Conservation (phyloP, 2,113 vertebrate species). For the Mystacornis crossleyi region DNA sequence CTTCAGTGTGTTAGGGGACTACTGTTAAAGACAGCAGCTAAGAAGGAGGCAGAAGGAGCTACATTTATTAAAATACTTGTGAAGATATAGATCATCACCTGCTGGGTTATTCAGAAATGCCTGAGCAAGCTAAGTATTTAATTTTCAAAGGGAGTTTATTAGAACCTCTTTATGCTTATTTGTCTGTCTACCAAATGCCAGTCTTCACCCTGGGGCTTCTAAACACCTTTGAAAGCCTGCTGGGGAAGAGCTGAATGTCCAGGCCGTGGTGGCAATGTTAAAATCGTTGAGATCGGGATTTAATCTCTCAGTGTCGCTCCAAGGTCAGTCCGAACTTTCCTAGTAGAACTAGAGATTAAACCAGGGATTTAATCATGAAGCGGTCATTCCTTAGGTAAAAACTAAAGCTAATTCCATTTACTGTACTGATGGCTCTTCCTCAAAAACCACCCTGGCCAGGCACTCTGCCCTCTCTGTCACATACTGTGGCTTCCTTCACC, state of each 20-base stretch:
- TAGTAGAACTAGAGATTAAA: background rate
- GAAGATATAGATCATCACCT: background rate
- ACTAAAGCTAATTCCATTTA: background rate
- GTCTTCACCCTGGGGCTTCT: background rate
- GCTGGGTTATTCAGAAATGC: background rate
- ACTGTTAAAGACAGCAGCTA: background rate
- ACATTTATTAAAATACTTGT: background rate
- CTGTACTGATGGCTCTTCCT: background rate
- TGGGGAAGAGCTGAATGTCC: background rate
- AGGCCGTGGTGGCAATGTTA: background rate
- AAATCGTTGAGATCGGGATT: background rate
- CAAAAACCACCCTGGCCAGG: background rate
- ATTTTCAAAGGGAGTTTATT: background rate
- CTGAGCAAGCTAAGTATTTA: background rate
- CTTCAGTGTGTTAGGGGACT: background rate
- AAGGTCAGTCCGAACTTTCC: background rate
- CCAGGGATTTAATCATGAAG: background rate
- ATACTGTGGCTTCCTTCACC: background rate
- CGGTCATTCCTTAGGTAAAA: background rate
- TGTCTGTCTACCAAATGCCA: background rate
- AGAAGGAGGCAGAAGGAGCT: background rate
- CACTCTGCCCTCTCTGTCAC: background rate
- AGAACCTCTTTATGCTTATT: background rate
- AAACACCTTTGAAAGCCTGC: background rate
- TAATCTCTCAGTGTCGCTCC: background rate